A percentile compares a stretch with the other conserved stretches of the same genome.
Conservation (phyloP, 2,113 vertebrate species). For the Tapirus terrestris region DNA sequence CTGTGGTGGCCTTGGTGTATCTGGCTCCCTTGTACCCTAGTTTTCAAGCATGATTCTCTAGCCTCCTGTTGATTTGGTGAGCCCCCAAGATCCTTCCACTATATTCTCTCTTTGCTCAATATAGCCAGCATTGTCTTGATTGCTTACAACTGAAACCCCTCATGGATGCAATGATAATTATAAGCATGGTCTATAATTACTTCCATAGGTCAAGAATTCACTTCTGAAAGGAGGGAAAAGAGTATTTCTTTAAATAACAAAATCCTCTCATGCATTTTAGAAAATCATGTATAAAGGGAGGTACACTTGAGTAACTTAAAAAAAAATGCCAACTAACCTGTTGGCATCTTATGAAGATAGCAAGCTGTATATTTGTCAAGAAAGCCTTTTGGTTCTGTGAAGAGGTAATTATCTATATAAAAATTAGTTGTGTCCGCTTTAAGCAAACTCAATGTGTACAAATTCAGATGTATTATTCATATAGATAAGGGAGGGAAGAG, state of each 20-base stretch:
- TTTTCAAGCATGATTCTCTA: background rate
- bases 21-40: background rate
- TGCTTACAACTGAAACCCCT: background rate
- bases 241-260: background rate
- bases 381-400: background rate
- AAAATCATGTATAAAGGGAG: background rate
- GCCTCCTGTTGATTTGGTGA: background rate
- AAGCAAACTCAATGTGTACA: background rate
- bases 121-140: background rate
- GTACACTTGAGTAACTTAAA: background rate
- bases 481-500: background rate
- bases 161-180: background rate
- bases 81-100: background rate
- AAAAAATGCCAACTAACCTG: background rate
- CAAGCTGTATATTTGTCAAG: background rate
- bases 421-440: background rate
- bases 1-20: background rate
- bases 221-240: background rate
- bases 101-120: background rate
- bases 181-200: background rate
- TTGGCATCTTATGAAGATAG: background rate
- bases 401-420: background rate
- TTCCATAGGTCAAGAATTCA: background rate
- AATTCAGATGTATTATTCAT: background rate
- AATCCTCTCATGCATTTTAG: background rate